phyloP scores from a whole-genome alignment of 2,888 invertebrate genomes.

The Papilio protenor region DNA sequence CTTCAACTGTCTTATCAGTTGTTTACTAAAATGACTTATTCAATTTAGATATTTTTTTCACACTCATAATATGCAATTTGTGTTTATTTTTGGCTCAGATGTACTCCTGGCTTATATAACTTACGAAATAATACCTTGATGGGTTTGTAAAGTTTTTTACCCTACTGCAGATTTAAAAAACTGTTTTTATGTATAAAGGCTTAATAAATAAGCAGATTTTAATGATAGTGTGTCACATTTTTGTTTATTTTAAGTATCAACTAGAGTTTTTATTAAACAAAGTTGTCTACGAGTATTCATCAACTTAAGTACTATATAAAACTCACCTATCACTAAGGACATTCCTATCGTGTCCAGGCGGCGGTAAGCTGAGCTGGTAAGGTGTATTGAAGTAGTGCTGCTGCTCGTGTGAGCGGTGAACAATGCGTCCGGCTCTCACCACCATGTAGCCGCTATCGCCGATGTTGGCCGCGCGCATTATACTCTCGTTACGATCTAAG shows the following conservation, averaged over 20 bases:
- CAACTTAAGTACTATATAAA: neutral
- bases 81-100: neutral
- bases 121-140: too few relatives aligned
- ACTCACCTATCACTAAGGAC: conserved; percentile 94
- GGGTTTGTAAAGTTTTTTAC: neutral
- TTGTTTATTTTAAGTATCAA: neutral
- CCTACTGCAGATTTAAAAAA: neutral
- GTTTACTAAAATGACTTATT: conserved; percentile 17
- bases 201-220: neutral
- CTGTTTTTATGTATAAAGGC: neutral
- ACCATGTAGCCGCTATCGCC: conserved; percentile 99
- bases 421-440: conserved; percentile 92
- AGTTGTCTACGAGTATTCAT: neutral
- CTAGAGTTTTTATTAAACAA: neutral
- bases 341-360: conserved; percentile 93
- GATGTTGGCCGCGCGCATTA: conserved; percentile 97
- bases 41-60: conserved; percentile 19
- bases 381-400: conserved; percentile 99
- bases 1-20: conserved; percentile 14
- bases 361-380: conserved; percentile 97
- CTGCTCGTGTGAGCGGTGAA: conserved; percentile 97
- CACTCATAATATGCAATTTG: neutral
- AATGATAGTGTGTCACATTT: neutral
- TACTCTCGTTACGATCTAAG: conserved; percentile 94
- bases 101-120: neutral